Evolutionary conservation across 2,888 invertebrate genomes (phyloP).

Genomic region (Protophormia terraenovae): DNA sequence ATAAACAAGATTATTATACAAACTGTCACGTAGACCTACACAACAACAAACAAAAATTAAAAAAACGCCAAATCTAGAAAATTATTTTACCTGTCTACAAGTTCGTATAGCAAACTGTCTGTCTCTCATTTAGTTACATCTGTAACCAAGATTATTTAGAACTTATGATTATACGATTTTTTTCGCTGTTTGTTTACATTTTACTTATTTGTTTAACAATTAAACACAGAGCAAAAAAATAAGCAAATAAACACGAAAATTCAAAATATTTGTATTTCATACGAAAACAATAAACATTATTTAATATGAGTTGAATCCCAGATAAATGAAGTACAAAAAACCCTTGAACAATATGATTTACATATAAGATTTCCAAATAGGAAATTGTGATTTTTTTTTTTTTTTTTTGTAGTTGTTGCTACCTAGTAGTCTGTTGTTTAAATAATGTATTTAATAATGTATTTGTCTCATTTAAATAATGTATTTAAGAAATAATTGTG

Average conservation of each 20-base stretch:
- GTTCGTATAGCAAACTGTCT: neutral
- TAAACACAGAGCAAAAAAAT: neutral
- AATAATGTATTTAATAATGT: neutral
- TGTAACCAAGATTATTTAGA: conserved; percentile 13
- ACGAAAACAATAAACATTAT: neutral
- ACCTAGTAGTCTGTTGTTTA: no score
- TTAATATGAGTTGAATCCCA: no score
- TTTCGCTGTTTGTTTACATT: neutral
- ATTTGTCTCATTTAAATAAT: neutral
- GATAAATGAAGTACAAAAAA: neutral
- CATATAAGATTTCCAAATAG: neutral
- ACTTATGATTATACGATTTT: conserved; percentile 1
- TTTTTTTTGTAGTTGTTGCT: no score
- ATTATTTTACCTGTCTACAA: neutral
- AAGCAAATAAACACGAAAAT: neutral
- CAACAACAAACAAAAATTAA: neutral
- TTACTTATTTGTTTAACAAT: neutral
- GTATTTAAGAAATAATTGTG: neutral
- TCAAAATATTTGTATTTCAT: neutral
- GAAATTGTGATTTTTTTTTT: neutral
- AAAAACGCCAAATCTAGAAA: neutral
- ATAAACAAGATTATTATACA: neutral
- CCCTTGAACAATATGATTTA: neutral
- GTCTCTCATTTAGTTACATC: neutral
- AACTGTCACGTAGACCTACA: conserved; percentile 10